Percentiles rank a stretch among this genome's conserved stretches.
These are phyloP conservation scores for Gallinago nigripennis DNA, from an alignment of 2,797 vertebrate genomes.

Conservation along the genomic window DNA sequence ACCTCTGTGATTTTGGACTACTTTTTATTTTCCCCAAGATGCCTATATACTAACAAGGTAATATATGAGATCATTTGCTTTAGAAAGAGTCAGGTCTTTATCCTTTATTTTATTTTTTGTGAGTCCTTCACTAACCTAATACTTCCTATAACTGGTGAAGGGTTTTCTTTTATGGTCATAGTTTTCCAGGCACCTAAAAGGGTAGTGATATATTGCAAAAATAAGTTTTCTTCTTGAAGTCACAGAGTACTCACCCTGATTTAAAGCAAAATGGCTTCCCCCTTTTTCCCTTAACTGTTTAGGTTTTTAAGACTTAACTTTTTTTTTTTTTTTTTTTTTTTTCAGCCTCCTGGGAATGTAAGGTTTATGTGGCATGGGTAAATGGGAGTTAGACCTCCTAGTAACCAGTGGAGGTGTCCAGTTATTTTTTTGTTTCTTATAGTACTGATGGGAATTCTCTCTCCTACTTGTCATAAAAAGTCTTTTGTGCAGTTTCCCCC, in stretches of 20 bases:
- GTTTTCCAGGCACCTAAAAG: not conserved
- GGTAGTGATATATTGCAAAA: not conserved
- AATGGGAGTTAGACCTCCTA: not conserved
- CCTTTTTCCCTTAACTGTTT: not conserved
- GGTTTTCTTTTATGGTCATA: not conserved
- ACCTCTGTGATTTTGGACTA: not conserved
- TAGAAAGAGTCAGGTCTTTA: not conserved
- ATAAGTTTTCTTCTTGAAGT: not conserved
- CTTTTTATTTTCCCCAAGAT: not conserved
- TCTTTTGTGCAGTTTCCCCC: not conserved
- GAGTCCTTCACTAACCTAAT: not conserved
- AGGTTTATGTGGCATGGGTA: not conserved
- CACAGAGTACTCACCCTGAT: not conserved
- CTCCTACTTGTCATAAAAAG: conserved; percentile 23
- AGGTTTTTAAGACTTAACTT: not conserved
- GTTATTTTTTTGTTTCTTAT: not conserved
- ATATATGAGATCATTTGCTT: not conserved
- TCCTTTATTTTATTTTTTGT: not conserved
- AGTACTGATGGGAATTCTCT: not conserved
- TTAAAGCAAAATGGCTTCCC: not conserved
- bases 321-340: not conserved
- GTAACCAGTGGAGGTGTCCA: not conserved
- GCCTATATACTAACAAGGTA: not conserved
- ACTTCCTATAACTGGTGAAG: not conserved
- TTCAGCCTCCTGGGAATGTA: not conserved